These are phyloP conservation scores for Cyprinella venusta DNA, from an alignment of 2,797 vertebrate genomes.

Conservation along the genomic window DNA sequence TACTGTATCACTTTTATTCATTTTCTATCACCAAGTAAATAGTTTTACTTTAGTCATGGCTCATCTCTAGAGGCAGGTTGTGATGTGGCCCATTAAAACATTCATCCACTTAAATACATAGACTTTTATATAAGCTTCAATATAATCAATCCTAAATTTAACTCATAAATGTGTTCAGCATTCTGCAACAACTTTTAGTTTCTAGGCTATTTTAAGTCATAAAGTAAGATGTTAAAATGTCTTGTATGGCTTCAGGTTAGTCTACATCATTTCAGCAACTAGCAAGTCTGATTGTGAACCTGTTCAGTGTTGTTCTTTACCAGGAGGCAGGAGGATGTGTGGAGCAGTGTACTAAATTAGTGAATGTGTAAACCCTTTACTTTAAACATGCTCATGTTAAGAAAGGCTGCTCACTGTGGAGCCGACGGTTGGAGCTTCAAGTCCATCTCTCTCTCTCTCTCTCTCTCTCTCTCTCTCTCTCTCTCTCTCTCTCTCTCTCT, in stretches of 20 bases:
- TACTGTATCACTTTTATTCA: not conserved
- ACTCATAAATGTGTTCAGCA: not conserved
- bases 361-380: not conserved
- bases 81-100: not conserved
- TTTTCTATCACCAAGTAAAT: not conserved
- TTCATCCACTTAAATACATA: not conserved
- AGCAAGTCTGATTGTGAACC: not conserved
- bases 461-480: not conserved
- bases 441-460: not conserved
- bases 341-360: not conserved
- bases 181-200: not conserved
- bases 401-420: not conserved
- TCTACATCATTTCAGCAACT: conserved; percentile 1
- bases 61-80: not conserved
- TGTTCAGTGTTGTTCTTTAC: not conserved
- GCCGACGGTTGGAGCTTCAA: not conserved
- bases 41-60: not conserved
- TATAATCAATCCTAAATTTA: not conserved
- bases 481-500: not conserved
- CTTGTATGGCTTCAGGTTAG: conserved; percentile 2
- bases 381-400: not conserved
- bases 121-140: not conserved
- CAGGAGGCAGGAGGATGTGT: not conserved
- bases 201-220: not conserved
- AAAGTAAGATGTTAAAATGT: not conserved